Evolutionary conservation across 2,797 vertebrate genomes (phyloP), one percentile per base, ranked within the genome.

Genomic region (Poeciliopsis turneri): DNA sequence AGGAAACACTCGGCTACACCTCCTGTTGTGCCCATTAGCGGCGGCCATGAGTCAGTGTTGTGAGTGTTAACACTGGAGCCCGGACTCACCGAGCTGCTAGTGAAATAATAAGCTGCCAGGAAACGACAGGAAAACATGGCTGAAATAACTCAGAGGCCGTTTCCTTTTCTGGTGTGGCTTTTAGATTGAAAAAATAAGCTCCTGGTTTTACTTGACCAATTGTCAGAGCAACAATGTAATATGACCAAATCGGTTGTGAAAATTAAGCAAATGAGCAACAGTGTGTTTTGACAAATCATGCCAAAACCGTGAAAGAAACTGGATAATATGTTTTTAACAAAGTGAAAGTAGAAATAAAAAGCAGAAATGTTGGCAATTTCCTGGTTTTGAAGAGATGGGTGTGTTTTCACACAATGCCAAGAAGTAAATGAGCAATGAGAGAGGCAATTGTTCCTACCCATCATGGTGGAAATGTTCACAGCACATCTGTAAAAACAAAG

Each of bases 21-120:
- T 49, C 41, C 68, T 33, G 73, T 71, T 84, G 84, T 77, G 73
- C 75, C 84, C 81, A 83, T 87, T 86, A 85, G 74, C 55, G 28
- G 72, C 61, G 61, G 68, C 70, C 11, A n/a, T 82, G 84, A 88
- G 76, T 78, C 73, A 49, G 47, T 81, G 78, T 83, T 85, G 80
- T 80, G 59, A 51, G 75, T 61, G 84, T 69, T 47, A 75, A 87
- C 72, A 39, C 64, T 33, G 64, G 61, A 78, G 85, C 51, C 61
- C 20, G 72, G 79, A 66, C 68, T 75, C 80, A 72, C 68, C 23
- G 64, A 83, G 82, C 84, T 12, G 16, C 12, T 30, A 36, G 73
- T 13, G 2, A 47, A 81, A 81, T 64, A 79, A 84, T 61, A 71
- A 73, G 78, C 84, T 89, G 88, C 82, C 72, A 47, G 59, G 84